Evolutionary conservation across 64 coral and sea anemone species (phyloP).

Genomic region (Actinia equina): DNA sequence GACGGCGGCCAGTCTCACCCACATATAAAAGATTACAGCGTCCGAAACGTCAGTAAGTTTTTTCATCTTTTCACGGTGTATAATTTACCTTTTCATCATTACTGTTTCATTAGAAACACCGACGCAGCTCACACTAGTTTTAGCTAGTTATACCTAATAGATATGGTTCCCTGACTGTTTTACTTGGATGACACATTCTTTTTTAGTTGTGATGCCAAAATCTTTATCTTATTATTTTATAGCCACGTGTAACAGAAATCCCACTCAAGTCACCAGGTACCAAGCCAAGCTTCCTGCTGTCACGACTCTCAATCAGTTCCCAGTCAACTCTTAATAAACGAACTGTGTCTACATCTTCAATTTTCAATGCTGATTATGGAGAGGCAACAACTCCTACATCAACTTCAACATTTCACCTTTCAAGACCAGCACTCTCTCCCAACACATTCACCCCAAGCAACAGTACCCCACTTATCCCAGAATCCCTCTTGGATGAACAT

Average conservation of each 20-base stretch:
- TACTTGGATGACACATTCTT: background rate
- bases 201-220: background rate
- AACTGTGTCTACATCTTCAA: conserved; percentile 41
- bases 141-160: no score
- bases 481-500: conserved; percentile 43
- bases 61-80: no score
- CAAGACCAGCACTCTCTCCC: conserved; percentile 47
- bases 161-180: background rate
- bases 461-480: conserved; percentile 41
- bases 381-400: conserved; percentile 18
- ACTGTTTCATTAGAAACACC: no score
- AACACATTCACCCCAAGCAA: conserved; percentile 51
- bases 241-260: conserved; percentile 83
- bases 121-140: no score
- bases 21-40: no score
- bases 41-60: no score
- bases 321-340: conserved; percentile 49
- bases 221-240: background rate
- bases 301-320: conserved; percentile 65
- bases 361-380: conserved; percentile 29
- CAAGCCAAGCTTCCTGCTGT: conserved; percentile 60
- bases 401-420: conserved; percentile 29
- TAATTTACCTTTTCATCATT: no score
- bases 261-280: conserved; percentile 83
- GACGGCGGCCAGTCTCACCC: no score